Base-by-base conservation (phyloP, 1,140 invertebrate genomes). In the Vollenhovia emeryi region DNA sequence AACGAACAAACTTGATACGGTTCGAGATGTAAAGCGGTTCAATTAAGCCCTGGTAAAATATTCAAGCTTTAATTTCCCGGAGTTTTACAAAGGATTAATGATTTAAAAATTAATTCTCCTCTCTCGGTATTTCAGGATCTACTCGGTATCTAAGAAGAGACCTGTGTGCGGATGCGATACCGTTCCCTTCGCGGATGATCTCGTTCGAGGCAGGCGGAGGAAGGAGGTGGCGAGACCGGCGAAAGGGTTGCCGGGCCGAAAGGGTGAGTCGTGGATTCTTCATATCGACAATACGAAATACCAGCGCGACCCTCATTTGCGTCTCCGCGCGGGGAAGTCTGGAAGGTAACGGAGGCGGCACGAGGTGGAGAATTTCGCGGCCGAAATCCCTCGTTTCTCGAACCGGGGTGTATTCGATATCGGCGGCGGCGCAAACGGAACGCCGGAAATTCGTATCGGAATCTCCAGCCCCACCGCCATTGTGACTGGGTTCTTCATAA, bases 401-500 rank as follows among this genome's bases (percentile, higher is more conserved):
- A 62, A 74, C 71, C 62, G 45, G 48, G 48, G 15, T 57, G 40
- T 78, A 71, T 71, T 71, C 71, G 66, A 83, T 75, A 74, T 83
- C 52, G 73, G 30, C 45, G 43, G 24, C 24, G 74, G 55, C 55
- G 57, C 11, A 11, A n/a, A 36, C 79, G 79, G 68, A 60, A 62
- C 57, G 71, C 24, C 75, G 73, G 73, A 74, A 79, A 87, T 87
- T 87, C 86, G 62, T 71, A 60, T 79, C 84, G 59, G 36, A 64
- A 69, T 76, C 45, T 55, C 43, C 36, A 36, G 3, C 18, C 33
- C 33, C 83, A 24, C 18, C 45, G 27, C 43, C 57, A 48, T 87
- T 74, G 66, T 30, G 64, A 45, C 33, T 30, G 73, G 40, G 80
- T 85, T 85, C 83, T 62, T 78, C 83, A 78, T 69, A 59, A 85